A percentile compares a stretch with the other conserved stretches of the same genome.
phyloP scores from a whole-genome alignment of 2,888 invertebrate species.

The Entomobrya proxima region DNA sequence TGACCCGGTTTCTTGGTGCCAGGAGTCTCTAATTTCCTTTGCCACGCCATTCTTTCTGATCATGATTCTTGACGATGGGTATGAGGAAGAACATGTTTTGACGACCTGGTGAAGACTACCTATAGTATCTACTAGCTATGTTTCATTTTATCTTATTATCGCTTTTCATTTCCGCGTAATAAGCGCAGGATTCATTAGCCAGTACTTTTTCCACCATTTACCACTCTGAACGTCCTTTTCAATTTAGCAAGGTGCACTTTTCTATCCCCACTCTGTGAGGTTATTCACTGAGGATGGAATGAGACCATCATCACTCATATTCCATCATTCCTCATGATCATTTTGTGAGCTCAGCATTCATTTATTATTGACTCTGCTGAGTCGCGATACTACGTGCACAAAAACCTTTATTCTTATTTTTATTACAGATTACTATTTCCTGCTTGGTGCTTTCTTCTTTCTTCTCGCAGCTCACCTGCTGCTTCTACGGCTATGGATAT shows the following conservation, averaged over 20 bases:
- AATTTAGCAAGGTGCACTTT: slow-evolving; percentile 6
- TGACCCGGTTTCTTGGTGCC: slow-evolving; percentile 47
- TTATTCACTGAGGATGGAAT: slow-evolving; percentile 7
- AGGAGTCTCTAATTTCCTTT: slow-evolving; percentile 10
- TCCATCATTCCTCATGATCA: no score
- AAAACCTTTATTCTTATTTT: slow-evolving; percentile 3
- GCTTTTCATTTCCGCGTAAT: slow-evolving; percentile 4
- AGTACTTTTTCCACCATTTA: neutral
- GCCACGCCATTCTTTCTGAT: neutral
- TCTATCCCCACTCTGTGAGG: neutral
- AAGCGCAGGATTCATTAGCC: slow-evolving; percentile 54
- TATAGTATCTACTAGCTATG: slow-evolving; percentile 34
- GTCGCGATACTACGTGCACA: neutral
- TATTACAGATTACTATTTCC: slow-evolving; percentile 15
- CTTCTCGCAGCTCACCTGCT: neutral
- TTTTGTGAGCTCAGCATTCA: neutral
- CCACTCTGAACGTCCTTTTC: slow-evolving; percentile 3
- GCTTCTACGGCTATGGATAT: neutral
- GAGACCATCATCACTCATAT: neutral
- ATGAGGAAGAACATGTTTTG: neutral
- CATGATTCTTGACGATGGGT: neutral
- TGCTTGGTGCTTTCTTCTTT: neutral
- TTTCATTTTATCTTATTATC: slow-evolving; percentile 37
- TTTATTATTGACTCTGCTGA: slow-evolving; percentile 27
- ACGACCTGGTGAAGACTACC: slow-evolving; percentile 52